Evolutionary conservation across 53 echinoderm and acorn worm genomes (phyloP).

Genomic region (Glandiceps talaboti): DNA sequence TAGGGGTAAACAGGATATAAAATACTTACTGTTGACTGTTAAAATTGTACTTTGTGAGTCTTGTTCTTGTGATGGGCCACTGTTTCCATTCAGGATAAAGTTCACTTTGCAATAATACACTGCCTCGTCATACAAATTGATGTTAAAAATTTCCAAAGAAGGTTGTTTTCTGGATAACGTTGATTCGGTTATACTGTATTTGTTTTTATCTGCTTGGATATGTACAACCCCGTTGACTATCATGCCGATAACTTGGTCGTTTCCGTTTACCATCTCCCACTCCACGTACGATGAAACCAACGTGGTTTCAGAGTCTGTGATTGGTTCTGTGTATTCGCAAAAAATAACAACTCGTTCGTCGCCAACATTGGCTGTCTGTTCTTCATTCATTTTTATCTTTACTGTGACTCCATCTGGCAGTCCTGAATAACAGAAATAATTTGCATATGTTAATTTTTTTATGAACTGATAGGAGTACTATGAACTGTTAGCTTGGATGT

Average conservation of each 20-base stretch:
- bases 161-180: background rate
- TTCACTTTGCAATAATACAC: background rate
- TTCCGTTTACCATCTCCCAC: background rate
- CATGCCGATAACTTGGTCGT: background rate
- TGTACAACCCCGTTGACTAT: background rate
- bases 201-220: no score
- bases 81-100: background rate
- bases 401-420: background rate
- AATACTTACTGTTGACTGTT: background rate
- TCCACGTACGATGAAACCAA: background rate
- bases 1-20: no score
- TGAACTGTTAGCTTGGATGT: no score
- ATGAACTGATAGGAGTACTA: no score
- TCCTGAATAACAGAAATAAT: no score
- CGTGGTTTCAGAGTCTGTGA: background rate
- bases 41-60: background rate
- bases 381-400: background rate
- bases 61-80: background rate
- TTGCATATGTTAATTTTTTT: no score
- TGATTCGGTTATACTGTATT: background rate
- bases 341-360: background rate
- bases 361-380: background rate
- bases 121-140: background rate
- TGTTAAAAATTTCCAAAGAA: background rate
- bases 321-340: background rate